phyloP scores from a whole-genome alignment of 2,888 invertebrate genomes.

The Hoplodrina blanda region DNA sequence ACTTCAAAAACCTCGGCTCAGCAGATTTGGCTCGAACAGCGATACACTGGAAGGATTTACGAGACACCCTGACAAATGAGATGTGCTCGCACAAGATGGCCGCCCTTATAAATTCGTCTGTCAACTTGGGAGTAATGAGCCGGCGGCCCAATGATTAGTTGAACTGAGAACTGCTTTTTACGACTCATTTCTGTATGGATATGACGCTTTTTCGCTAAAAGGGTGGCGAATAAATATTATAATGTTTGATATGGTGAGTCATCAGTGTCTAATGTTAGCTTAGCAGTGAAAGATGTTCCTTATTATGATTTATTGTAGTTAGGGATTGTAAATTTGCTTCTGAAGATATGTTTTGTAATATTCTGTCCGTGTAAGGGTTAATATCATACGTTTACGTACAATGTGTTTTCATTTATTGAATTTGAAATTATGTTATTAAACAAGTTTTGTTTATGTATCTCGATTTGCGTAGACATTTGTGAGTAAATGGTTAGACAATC shows the following conservation, averaged over 20 bases:
- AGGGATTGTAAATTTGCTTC: not conserved
- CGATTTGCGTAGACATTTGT: not conserved
- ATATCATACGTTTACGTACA: slow-evolving; percentile 23
- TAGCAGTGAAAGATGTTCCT: slow-evolving; percentile 11
- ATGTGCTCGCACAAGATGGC: slow-evolving; percentile 59
- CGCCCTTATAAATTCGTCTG: slow-evolving; percentile 79
- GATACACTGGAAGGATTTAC: slow-evolving; percentile 63
- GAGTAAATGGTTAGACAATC: not conserved
- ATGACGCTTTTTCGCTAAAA: slow-evolving; percentile 23
- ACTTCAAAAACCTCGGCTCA: slow-evolving; percentile 38
- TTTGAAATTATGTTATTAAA: slow-evolving; percentile 21
- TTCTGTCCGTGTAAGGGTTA: slow-evolving; percentile 9
- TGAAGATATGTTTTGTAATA: slow-evolving; percentile 20
- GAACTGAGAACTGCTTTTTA: slow-evolving; percentile 59
- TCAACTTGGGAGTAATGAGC: slow-evolving; percentile 78
- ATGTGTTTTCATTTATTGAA: slow-evolving; percentile 18
- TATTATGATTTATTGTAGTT: slow-evolving; percentile 26
- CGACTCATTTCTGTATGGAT: slow-evolving; percentile 53
- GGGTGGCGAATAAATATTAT: slow-evolving; percentile 3
- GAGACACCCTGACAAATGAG: slow-evolving; percentile 71
- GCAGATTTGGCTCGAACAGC: slow-evolving; percentile 34
- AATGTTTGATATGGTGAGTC: slow-evolving; percentile 11
- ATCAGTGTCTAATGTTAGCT: slow-evolving; percentile 1
- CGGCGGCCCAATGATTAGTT: slow-evolving; percentile 71
- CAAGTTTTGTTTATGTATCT: not conserved